Base-by-base conservation (phyloP, 2,797 vertebrate genomes). In the Catamblyrhynchus diadema region DNA sequence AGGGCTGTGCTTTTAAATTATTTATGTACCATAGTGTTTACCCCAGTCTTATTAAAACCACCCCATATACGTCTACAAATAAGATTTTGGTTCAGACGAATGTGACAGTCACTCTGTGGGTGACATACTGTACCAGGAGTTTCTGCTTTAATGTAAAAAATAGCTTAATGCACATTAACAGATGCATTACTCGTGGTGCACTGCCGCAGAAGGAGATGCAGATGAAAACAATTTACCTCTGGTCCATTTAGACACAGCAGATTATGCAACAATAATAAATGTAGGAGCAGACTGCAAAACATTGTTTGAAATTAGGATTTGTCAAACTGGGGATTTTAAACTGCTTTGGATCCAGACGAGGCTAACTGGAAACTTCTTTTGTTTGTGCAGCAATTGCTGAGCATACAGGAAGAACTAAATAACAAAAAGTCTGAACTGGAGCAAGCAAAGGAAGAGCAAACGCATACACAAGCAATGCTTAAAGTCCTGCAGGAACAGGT, bases 401-500 rank as follows among this genome's bases (percentile, higher is more conserved):
- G 97, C 70, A 98, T 99, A 84, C 99, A 99, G 95, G 99, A 99
- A 78, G 98, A 99, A 97, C 96, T 99, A 97, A 98, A 98, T 82
- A 98, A 96, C 82, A 99, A 99, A 87, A 99, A 99, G 71, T 98
- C 98, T 0, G 99, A 99, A 96, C 87, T 99, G 96, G 98, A 99
- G 81, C 98, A 98, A 97, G 98, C 99, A 6, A 98, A 98, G 94
- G 99, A 99, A 45, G 98, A 99, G 71, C 98, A 99, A 69, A 98
- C 97, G 1, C 98, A 98, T 81, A 98, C 98, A 5, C 98, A 98
- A 64, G 97, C 98, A 0, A 92, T 98, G 96, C 97, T 99, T 39
- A 98, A 98, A 93, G 97, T 97, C 62, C 98, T 99, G 16, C 98
- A 98, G 95, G 99, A 99, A 50, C 98, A 98, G 98, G 99, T 99